Evolutionary conservation across 2,888 invertebrate genomes (phyloP).

Genomic region (Hyppa rectilinea): DNA sequence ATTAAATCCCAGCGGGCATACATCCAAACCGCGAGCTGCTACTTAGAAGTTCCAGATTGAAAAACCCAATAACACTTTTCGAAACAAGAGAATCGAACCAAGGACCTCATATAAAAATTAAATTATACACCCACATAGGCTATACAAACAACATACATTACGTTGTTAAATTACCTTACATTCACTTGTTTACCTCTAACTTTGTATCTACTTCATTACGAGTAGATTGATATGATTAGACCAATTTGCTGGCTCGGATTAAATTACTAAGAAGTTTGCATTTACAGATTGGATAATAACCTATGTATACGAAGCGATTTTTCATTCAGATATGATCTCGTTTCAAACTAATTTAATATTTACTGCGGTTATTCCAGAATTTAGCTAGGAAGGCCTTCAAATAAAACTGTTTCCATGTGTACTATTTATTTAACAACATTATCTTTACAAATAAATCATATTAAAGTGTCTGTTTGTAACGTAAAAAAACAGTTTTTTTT

Average conservation of each 20-base stretch:
- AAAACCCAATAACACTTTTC: no score
- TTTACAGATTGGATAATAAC: slow-evolving; percentile 56
- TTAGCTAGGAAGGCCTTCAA: slow-evolving; percentile 20
- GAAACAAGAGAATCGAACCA: no score
- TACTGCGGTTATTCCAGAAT: slow-evolving; percentile 32
- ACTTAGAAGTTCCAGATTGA: no score
- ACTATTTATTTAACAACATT: slow-evolving; percentile 28
- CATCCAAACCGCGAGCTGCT: no score
- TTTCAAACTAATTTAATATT: slow-evolving; percentile 54
- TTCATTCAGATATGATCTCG: slow-evolving; percentile 61
- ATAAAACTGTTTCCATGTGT: neutral
- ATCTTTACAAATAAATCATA: no score
- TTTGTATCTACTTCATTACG: slow-evolving; percentile 43
- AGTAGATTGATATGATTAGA: slow-evolving; percentile 55
- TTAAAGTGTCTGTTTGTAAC: no score
- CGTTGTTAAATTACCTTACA: slow-evolving; percentile 24
- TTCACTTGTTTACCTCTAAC: slow-evolving; percentile 55
- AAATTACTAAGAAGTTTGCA: slow-evolving; percentile 47
- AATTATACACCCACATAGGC: no score
- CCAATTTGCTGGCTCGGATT: slow-evolving; percentile 54
- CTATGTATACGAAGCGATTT: slow-evolving; percentile 51
- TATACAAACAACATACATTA: slow-evolving; percentile 15
- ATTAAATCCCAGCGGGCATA: no score
- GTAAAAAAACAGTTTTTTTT: no score
- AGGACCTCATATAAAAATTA: no score